These are phyloP conservation scores for Uria aalge DNA, from an alignment of 2,113 vertebrate species.

Conservation along the genomic window DNA sequence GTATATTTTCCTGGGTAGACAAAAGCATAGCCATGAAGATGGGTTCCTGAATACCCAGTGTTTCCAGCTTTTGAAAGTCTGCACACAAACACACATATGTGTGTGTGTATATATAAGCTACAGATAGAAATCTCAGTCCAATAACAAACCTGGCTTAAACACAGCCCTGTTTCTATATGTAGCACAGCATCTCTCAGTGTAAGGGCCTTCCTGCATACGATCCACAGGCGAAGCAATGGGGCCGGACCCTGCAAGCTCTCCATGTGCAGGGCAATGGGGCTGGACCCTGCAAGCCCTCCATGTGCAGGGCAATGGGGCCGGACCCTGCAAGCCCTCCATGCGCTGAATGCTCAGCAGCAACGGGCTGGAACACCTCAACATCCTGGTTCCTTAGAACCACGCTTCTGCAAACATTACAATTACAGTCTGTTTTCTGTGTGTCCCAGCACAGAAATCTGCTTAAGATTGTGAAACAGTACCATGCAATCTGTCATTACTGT, in stretches of 20 bases:
- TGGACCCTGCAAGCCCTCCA: neutral
- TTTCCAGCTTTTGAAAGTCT: neutral
- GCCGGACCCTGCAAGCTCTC: neutral
- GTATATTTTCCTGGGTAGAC: neutral
- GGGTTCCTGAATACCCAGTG: neutral
- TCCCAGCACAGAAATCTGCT: neutral
- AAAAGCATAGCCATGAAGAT: neutral
- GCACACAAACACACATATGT: neutral
- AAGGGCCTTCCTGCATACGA: neutral
- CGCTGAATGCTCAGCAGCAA: fast-evolving
- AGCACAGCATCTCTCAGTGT: neutral
- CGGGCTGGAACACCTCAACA: neutral
- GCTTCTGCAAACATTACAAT: neutral
- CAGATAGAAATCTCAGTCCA: neutral
- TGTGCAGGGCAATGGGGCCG: neutral
- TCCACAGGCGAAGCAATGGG: neutral
- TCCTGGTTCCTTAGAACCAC: neutral
- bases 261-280: neutral
- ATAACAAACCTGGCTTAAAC: neutral
- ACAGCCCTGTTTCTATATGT: neutral
- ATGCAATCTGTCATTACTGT: neutral
- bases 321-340: neutral
- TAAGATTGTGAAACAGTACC: neutral
- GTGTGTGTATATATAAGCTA: neutral
- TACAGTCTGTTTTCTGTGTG: neutral